A percentile compares a stretch with the other conserved stretches of the same genome.
Evolutionary conservation across 2,113 vertebrate genomes (phyloP).

Genomic region (Cyanoderma ruficeps): DNA sequence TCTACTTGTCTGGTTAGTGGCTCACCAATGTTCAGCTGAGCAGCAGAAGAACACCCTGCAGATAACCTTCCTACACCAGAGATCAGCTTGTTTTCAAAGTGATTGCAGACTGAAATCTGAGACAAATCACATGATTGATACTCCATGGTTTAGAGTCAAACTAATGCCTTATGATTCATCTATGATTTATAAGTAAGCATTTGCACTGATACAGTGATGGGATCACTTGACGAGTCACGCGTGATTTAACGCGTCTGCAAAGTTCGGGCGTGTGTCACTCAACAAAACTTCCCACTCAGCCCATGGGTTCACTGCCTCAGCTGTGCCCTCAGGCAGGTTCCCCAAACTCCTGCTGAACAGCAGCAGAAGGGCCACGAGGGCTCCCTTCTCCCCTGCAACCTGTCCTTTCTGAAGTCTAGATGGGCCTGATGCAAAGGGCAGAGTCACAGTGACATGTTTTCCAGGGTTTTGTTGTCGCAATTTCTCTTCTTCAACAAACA

Average conservation of each 20-base stretch:
- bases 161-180: constrained; percentile 24
- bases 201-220: neutral
- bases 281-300: neutral
- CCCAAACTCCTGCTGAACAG: neutral
- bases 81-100: neutral
- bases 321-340: neutral
- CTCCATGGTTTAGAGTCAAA: neutral
- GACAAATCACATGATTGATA: constrained; percentile 24
- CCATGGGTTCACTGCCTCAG: neutral
- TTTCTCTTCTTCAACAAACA: constrained; percentile 21
- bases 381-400: neutral
- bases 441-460: neutral
- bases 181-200: neutral
- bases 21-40: neutral
- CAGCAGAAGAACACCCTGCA: neutral
- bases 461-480: neutral
- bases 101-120: neutral
- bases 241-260: neutral
- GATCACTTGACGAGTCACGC: neutral
- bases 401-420: neutral
- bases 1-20: neutral
- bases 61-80: neutral
- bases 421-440: rapidly evolving
- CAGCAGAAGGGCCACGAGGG: neutral
- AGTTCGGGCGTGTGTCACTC: neutral